Conservation (phyloP, 2,113 vertebrate species). For the Poecile atricapillus region DNA sequence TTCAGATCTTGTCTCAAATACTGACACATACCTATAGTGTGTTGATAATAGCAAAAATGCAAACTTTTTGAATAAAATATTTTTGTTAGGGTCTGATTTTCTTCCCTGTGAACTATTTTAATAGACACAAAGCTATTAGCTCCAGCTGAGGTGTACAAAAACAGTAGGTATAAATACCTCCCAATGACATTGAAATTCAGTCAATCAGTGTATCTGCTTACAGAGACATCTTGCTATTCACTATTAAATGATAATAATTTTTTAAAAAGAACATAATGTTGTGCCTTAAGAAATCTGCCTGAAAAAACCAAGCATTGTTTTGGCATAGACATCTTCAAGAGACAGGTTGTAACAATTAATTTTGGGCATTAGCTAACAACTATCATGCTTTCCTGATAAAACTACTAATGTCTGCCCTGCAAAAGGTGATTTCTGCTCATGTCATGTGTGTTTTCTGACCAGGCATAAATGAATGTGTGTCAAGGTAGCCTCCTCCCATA, state of each 20-base stretch:
- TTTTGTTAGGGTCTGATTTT: neutral
- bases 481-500: neutral
- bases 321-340: neutral
- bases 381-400: neutral
- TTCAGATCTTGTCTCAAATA: neutral
- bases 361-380: neutral
- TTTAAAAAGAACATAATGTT: neutral
- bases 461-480: neutral
- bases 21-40: neutral
- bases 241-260: neutral
- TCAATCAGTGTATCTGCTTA: neutral
- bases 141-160: neutral
- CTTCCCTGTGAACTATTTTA: neutral
- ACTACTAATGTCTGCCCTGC: neutral
- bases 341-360: neutral
- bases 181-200: neutral
- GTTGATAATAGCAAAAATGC: neutral
- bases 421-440: neutral
- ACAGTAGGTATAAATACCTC: neutral
- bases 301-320: neutral
- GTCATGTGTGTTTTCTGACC: neutral
- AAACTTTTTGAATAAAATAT: neutral
- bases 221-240: neutral
- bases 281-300: neutral
- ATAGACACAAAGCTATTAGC: neutral